Base-by-base conservation (phyloP, 2,888 invertebrate genomes). In the Diarsia rubi region DNA sequence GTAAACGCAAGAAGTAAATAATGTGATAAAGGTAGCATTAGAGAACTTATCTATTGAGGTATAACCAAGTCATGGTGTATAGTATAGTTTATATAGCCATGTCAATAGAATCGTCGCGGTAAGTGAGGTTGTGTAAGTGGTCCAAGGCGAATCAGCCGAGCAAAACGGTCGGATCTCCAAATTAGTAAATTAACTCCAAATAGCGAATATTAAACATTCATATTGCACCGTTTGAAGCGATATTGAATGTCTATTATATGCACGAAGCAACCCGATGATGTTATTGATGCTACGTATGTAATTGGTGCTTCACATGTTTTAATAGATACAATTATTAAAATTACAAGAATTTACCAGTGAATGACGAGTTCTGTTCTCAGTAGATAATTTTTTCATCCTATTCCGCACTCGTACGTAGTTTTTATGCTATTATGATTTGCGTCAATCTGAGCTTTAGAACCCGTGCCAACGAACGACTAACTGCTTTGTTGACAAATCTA, bases 91-190 rank as follows among this genome's bases (percentile, higher is more conserved):
- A 78, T 70, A 68, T 67, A 77, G 69, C 74, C 62, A 69, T 87
- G 77, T 87, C 87, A 85, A 85, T 88, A 85, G 79, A 86, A 87
- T 86, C 74, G 82, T 83, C 83, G 78, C 83, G 78, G 88, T 89
- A 88, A 88, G 88, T 87, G 84, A 82, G 84, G 87, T 91, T 92
- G 88, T 89, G 90, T 92, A 94, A 94, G 89, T 95, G 91, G 94
- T 91, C 92, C 95, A 95, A 95, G 95, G 95, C 84, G 80, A 91
- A 85, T 91, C 90, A 86, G 88, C 88, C 86, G 85, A 91, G 89
- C 91, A 88, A 88, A 90, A 89, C 89, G 88, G 88, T 90, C 88
- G 86, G 84, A 88, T 91, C 90, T 90, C 88, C 86, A 90, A 91
- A 91, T 90, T 87, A 83, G 81, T 86, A 88, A 85, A 88, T 86